Evolutionary conservation across 2,797 vertebrate genomes (phyloP).

Genomic region (Xiphorhynchus erythropygius): DNA sequence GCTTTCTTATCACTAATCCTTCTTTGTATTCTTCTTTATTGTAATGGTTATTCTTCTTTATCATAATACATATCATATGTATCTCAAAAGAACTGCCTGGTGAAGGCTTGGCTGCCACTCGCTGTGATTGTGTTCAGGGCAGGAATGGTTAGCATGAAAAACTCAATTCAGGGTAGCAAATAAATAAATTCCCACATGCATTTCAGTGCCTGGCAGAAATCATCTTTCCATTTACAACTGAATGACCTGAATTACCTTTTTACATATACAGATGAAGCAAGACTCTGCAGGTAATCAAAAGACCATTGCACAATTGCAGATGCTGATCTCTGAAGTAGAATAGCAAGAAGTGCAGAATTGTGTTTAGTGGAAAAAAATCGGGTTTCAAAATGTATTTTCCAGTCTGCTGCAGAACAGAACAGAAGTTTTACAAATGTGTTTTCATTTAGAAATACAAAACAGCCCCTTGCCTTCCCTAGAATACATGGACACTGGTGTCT

Average conservation of each 20-base stretch:
- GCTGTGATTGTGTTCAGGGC: neutral
- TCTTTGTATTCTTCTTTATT: neutral
- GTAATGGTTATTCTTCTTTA: neutral
- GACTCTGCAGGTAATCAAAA: neutral
- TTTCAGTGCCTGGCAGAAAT: conserved; percentile 1
- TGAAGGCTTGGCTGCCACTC: neutral
- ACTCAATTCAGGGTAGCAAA: neutral
- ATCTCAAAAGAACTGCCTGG: neutral
- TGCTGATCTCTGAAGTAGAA: neutral
- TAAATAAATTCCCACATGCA: conserved; percentile 25
- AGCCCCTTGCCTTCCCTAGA: neutral
- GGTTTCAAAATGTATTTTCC: neutral
- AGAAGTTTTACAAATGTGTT: neutral
- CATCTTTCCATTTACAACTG: conserved; percentile 4
- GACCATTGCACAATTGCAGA: neutral
- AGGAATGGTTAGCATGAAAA: neutral
- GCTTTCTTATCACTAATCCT: neutral
- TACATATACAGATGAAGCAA: neutral
- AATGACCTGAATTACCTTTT: neutral
- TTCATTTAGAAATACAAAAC: neutral
- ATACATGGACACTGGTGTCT: neutral
- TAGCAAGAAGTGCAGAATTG: neutral
- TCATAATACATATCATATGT: neutral
- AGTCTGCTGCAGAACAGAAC: neutral
- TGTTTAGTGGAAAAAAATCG: neutral